phyloP scores from a whole-genome alignment of 2,888 invertebrate species.

The Orthonevra nobilis region DNA sequence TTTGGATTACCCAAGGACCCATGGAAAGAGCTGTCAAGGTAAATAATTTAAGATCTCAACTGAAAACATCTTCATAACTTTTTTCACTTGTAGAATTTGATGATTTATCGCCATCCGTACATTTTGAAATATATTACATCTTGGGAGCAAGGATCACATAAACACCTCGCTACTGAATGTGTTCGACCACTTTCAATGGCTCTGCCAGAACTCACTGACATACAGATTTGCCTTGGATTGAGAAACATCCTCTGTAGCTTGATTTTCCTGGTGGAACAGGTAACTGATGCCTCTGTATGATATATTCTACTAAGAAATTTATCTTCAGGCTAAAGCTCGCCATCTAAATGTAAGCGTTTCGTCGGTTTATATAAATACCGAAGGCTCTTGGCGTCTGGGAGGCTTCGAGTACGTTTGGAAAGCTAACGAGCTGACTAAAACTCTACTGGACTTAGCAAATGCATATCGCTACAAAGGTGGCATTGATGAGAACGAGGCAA shows the following conservation, averaged over 20 bases:
- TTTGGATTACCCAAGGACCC: constrained; percentile 85
- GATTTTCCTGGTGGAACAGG: constrained; percentile 91
- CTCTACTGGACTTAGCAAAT: constrained; percentile 85
- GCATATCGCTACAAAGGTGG: constrained; percentile 87
- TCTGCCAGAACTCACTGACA: constrained; percentile 84
- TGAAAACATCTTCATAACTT: not conserved
- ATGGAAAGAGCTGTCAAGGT: constrained; percentile 90
- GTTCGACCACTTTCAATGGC: constrained; percentile 87
- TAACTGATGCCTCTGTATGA: too few species aligned
- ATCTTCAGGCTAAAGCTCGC: constrained; percentile 84
- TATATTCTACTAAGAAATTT: too few species aligned
- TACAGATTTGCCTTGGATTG: constrained; percentile 92
- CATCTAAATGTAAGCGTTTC: constrained; percentile 92
- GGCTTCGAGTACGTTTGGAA: constrained; percentile 90
- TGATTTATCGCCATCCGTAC: constrained; percentile 92
- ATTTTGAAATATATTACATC: constrained; percentile 91
- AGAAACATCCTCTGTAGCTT: constrained; percentile 90
- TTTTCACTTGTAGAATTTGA: constrained; percentile 85
- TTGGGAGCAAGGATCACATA: constrained; percentile 88
- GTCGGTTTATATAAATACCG: constrained; percentile 90
- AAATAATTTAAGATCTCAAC: constrained; percentile 68
- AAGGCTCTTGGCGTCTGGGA: constrained; percentile 93
- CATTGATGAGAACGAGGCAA: constrained; percentile 85
- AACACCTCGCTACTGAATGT: constrained; percentile 90
- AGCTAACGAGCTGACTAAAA: constrained; percentile 84